These are phyloP conservation scores for Athalia rosae DNA, from an alignment of 2,888 invertebrate species.

Conservation along the genomic window DNA sequence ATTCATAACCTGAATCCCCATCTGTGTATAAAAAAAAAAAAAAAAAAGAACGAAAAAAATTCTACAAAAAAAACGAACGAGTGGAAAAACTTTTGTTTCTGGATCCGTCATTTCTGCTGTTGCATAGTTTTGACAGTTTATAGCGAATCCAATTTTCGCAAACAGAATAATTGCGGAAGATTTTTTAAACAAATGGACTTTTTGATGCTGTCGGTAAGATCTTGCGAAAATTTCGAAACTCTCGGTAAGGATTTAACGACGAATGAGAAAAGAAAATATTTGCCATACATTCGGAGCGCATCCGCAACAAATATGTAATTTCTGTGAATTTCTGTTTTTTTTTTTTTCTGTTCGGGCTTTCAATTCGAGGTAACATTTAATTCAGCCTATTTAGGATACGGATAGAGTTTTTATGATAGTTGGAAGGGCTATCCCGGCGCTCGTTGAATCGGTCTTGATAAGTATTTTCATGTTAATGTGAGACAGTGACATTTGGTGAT, in stretches of 20 bases:
- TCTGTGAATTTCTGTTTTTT: not conserved
- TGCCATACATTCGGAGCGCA: not conserved
- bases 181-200: slow-evolving; percentile 28
- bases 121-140: not conserved
- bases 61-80: no score
- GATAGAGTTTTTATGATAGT: not conserved
- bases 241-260: slow-evolving; percentile 18
- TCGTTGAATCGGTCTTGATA: no score
- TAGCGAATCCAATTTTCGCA: slow-evolving; percentile 10
- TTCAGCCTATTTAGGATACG: not conserved
- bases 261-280: not conserved
- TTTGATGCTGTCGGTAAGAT: slow-evolving; percentile 25
- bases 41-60: no score
- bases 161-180: no score
- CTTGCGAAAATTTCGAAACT: slow-evolving; percentile 23
- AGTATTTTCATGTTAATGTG: slow-evolving; percentile 11
- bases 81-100: no score
- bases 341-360: not conserved
- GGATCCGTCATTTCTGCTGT: no score
- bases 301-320: not conserved
- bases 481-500: slow-evolving; percentile 31
- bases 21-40: no score
- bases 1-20: no score
- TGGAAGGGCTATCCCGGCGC: not conserved
- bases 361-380: not conserved